phyloP scores from a whole-genome alignment of 2,888 invertebrate genomes.

The Phaonia tiefii region DNA sequence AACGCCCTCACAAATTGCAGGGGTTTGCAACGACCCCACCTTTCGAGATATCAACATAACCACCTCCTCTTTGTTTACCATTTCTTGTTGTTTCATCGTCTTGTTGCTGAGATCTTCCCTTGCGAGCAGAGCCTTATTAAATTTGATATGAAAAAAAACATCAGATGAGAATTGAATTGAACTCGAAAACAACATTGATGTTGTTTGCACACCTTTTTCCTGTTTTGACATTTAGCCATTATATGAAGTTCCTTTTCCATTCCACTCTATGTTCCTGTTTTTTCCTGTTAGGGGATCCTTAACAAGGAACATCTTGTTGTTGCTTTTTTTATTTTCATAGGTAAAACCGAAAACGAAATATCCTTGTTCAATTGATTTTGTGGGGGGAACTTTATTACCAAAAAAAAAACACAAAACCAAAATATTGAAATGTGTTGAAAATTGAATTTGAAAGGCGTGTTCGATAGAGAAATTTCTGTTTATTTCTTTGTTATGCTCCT shows the following conservation, averaged over 20 bases:
- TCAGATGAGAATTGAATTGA: constrained; percentile 22
- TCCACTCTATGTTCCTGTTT: constrained; percentile 1
- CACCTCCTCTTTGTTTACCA: constrained; percentile 57
- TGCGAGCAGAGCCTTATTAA: constrained; percentile 46
- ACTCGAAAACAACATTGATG: constrained; percentile 57
- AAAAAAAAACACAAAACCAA: constrained; percentile 15
- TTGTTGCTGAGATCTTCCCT: not conserved
- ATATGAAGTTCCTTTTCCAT: constrained; percentile 47
- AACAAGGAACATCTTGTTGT: constrained; percentile 42
- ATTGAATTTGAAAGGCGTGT: constrained; percentile 69
- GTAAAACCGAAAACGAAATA: constrained; percentile 38
- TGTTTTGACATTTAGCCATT: constrained; percentile 61
- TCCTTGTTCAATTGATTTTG: constrained; percentile 63
- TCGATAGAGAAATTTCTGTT: constrained; percentile 44
- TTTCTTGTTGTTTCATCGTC: constrained; percentile 32
- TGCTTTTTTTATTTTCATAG: constrained; percentile 37
- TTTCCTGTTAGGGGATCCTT: constrained; percentile 47
- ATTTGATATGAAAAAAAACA: constrained; percentile 56
- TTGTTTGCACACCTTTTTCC: constrained; percentile 66
- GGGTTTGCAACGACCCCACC: constrained; percentile 23
- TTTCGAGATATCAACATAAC: constrained; percentile 8
- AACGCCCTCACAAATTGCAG: constrained; percentile 46
- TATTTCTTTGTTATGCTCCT: constrained; percentile 48
- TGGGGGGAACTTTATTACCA: constrained; percentile 49
- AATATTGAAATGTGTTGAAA: constrained; percentile 59